Base-by-base conservation (phyloP, 2,797 vertebrate species). In the Siniperca undulata region DNA sequence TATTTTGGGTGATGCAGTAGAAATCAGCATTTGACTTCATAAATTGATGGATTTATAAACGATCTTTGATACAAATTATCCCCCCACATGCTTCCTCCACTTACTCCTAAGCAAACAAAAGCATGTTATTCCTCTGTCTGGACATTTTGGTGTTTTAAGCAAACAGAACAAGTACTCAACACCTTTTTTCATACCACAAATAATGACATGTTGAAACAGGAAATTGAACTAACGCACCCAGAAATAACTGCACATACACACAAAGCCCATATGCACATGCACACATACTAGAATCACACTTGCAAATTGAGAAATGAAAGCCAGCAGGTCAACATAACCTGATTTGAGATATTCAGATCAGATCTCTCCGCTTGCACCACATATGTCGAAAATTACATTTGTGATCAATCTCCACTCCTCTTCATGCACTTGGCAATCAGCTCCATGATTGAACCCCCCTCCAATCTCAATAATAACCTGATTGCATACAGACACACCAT, bases 361-460 rank as follows among this genome's bases (percentile, higher is more conserved):
- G 70, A 56, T 56, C 64, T 53, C 68, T 30, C 20, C 4, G n/a
- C 66, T 78, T 60, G 10, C 3, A 2, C 81, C 68, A 69, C 74
- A 65, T 38, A 11, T 76, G 82, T 78, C 3, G 0, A 61, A 87
- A 80, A 91, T 84, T 27, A 72, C 65, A 59, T 83, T 84, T 66
- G 76, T 52, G 81, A 86, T 88, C 82, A 82, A 58, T 86, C 84
- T 76, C 16, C 14, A 0, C 62, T 61, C 71, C 67, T 69, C 76
- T 88, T 78, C 78, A 53, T 22, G 27, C 64, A 74, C 75, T 80
- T 8, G 60, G 59, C 85, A 90, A 91, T 92, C 89, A 90, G 83
- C 74, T 68, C 50, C 20, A 7, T 42, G 64, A 75, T 48, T 56
- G 52, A 81, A 38, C 27, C 34, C 52, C 56, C 20, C 44, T 34